These are phyloP conservation scores for Aradophagus sp. DNA, from an alignment of 1,140 invertebrate species.

Conservation along the genomic window DNA sequence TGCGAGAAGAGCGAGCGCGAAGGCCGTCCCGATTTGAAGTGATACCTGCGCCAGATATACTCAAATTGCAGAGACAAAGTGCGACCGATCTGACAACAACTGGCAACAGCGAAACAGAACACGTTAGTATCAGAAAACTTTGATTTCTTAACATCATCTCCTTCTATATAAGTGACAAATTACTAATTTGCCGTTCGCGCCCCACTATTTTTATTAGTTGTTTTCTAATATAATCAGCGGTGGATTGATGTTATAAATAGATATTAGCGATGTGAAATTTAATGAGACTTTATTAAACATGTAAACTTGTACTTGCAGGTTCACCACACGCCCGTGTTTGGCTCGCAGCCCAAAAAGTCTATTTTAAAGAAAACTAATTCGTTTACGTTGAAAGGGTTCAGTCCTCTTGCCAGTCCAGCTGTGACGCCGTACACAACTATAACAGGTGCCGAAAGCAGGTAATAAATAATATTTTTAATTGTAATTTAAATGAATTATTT, in stretches of 20 bases:
- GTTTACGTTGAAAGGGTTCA: slow-evolving; percentile 85
- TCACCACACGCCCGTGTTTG: slow-evolving; percentile 77
- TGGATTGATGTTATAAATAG: slow-evolving; percentile 8
- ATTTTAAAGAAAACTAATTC: slow-evolving; percentile 95
- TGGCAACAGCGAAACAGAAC: slow-evolving; percentile 63
- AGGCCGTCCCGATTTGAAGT: slow-evolving; percentile 84
- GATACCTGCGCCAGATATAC: slow-evolving; percentile 80
- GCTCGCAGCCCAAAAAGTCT: slow-evolving; percentile 85
- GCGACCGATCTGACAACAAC: slow-evolving; percentile 69
- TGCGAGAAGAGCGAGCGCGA: slow-evolving; percentile 75
- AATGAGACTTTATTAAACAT: slow-evolving; percentile 32
- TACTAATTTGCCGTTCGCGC: too few relatives aligned
- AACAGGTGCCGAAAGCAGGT: slow-evolving; percentile 88
- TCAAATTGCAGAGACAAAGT: slow-evolving; percentile 75
- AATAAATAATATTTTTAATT: too few relatives aligned
- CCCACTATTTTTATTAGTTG: too few relatives aligned
- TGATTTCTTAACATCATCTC: too few relatives aligned
- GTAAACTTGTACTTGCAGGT: slow-evolving; percentile 59
- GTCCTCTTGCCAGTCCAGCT: slow-evolving; percentile 80
- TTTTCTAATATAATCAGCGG: too few relatives aligned
- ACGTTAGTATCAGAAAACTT: slow-evolving; percentile 59
- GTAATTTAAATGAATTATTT: too few relatives aligned
- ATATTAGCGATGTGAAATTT: slow-evolving; percentile 10
- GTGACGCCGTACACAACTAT: slow-evolving; percentile 88
- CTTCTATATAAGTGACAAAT: too few relatives aligned